Evolutionary conservation across 2,888 invertebrate genomes (phyloP).

Genomic region (Hypena proboscidalis): DNA sequence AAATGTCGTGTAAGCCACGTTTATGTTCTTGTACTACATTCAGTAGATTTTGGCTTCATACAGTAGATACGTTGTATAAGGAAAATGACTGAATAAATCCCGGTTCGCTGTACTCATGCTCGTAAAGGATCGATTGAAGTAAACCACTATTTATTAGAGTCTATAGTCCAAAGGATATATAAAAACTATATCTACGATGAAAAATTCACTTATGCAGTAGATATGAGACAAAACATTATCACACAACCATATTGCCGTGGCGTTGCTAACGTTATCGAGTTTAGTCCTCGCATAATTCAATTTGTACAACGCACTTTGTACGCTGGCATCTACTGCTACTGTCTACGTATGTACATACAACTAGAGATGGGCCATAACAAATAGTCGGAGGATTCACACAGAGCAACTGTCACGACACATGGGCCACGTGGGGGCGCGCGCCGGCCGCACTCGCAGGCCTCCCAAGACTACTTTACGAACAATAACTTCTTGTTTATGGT

Average conservation of each 20-base stretch:
- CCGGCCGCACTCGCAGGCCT: conserved; percentile 29
- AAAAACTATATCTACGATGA: too few relatives aligned
- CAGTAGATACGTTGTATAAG: too few relatives aligned
- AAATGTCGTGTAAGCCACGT: too few relatives aligned
- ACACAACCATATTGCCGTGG: conserved; percentile 25
- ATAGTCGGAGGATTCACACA: conserved; percentile 41
- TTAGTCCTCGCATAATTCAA: conserved; percentile 31
- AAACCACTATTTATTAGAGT: too few relatives aligned
- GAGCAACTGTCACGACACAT: conserved; percentile 45
- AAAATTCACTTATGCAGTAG: too few relatives aligned
- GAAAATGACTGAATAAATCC: conserved; percentile 4
- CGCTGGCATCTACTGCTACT: conserved; percentile 10
- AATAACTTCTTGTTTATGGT: conserved; percentile 58
- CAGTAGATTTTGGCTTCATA: too few relatives aligned
- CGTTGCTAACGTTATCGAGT: conserved; percentile 13
- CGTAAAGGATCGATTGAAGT: not conserved
- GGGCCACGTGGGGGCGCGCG: conserved; percentile 50
- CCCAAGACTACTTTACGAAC: conserved; percentile 33
- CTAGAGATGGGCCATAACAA: conserved; percentile 52
- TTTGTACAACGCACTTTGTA: conserved; percentile 25
- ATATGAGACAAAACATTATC: conserved; percentile 16
- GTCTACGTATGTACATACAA: conserved; percentile 31
- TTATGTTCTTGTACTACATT: too few relatives aligned
- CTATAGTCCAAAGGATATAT: too few relatives aligned
- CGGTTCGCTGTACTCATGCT: not conserved